Base-by-base conservation (phyloP, 1,140 invertebrate genomes). In the Papilio dardanus region DNA sequence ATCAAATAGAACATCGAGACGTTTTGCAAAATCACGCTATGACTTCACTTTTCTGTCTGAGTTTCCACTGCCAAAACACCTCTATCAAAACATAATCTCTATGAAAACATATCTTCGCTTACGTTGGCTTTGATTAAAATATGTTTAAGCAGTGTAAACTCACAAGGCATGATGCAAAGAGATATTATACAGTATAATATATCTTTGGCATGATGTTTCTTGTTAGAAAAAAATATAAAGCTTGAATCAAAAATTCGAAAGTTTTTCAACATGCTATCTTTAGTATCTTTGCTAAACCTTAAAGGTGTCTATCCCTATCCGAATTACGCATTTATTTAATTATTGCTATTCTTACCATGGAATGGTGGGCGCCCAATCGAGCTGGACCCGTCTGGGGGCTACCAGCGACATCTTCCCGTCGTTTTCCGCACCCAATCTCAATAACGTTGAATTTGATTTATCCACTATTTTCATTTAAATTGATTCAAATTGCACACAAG, bases 331-430 rank as follows among this genome's bases (percentile, higher is more conserved):
- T n/a, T 42, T n/a, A 14, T 37, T 37, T 37, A 37, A 37, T 37
- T 37, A 37, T 37, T 69, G 37, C 1, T 42, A 37, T 24, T 31
- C 89, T 86, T 86, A 92, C 91, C 91, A 92, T 76, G 89, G 89
- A 77, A 91, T 89, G n/a, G 81, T 74, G 73, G 83, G 87, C 16
- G 88, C 82, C 91, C 91, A 92, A 75, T 89, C 91, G 62, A 91
- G 67, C 65, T 91, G 89, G 68, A 92, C 89, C 31, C 87, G 71
- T 71, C 89, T 83, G 21, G 89, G 91, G 30, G 91, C 91, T 6
- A 92, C 86, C 31, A 92, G 79, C 81, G 91, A 92, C 91, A 92
- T 92, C 78, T 86, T 82, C 12, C 81, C 68, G 82, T 31, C 76
- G 74, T 84, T 71, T 79, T 42, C 58, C 6, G 82, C 82, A 81